These are phyloP conservation scores for Rutilus rutilus DNA, from an alignment of 2,113 vertebrate genomes.

Conservation along the genomic window DNA sequence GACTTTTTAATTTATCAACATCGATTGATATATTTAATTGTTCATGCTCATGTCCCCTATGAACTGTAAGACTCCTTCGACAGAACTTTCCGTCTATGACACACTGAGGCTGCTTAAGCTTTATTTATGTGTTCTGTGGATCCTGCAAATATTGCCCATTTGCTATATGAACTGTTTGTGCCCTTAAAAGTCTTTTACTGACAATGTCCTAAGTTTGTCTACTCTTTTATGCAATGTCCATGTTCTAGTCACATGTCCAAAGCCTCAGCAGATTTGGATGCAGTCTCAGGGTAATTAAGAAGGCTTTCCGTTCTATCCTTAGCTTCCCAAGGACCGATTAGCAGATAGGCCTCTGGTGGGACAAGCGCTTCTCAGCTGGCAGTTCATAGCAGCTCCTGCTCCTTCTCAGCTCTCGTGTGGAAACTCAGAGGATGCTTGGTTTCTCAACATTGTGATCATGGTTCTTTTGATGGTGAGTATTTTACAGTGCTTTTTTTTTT, in stretches of 20 bases:
- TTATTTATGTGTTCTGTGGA: background rate
- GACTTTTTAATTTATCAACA: background rate
- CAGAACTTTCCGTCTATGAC: background rate
- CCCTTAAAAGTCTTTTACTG: background rate
- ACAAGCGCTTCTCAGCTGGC: constrained; percentile 61
- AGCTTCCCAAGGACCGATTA: constrained; percentile 80
- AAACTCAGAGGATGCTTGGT: constrained; percentile 25
- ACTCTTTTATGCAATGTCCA: constrained; percentile 66
- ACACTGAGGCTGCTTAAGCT: background rate
- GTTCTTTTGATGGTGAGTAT: constrained; percentile 68
- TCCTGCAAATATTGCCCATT: constrained; percentile 1
- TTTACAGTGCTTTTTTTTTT: background rate
- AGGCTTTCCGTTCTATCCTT: constrained; percentile 89
- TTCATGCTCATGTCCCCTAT: background rate
- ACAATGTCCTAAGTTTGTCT: constrained; percentile 53
- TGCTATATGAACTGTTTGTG: background rate
- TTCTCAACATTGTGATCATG: constrained; percentile 28
- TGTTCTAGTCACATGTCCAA: constrained; percentile 73
- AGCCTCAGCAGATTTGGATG: constrained; percentile 78
- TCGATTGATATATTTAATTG: background rate
- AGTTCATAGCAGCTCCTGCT: constrained; percentile 47
- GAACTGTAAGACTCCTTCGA: background rate
- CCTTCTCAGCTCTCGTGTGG: constrained; percentile 8
- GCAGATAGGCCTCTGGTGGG: constrained; percentile 62
- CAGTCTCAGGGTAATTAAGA: constrained; percentile 82